phyloP scores from a whole-genome alignment of 2,888 invertebrate species.

The Drosophila mimetica region DNA sequence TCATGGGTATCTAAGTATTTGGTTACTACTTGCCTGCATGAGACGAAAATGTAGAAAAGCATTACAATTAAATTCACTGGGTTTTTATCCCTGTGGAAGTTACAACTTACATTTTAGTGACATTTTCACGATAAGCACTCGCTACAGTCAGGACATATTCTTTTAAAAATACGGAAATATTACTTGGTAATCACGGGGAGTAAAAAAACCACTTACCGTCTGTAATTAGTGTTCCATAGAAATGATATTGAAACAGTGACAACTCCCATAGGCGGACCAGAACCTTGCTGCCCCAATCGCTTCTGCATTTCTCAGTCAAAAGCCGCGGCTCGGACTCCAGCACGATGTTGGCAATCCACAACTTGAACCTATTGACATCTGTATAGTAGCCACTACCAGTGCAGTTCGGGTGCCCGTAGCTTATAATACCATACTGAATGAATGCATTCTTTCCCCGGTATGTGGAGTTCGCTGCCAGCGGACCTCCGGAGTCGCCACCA shows the following conservation, averaged over 20 bases:
- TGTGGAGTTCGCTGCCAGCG: not conserved
- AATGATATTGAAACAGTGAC: not conserved
- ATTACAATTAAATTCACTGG: too few species aligned
- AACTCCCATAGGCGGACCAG: not conserved
- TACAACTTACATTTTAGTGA: conserved; percentile 1
- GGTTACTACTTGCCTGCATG: not conserved
- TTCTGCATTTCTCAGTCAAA: not conserved
- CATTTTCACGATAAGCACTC: not conserved
- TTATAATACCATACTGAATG: conserved; percentile 15
- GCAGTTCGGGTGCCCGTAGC: not conserved
- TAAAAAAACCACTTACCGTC: not conserved
- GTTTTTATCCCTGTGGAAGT: not conserved
- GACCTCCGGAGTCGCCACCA: conserved; percentile 10
- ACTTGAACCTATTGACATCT: not conserved
- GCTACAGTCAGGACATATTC: conserved; percentile 6
- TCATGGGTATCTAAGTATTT: too few species aligned
- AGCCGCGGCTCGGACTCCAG: not conserved
- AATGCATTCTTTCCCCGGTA: not conserved
- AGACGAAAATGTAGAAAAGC: too few species aligned
- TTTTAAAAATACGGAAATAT: not conserved
- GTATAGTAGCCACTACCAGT: not conserved
- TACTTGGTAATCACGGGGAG: not conserved
- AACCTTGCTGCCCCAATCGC: not conserved
- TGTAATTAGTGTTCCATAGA: not conserved
- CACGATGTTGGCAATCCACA: conserved; percentile 9